These are phyloP conservation scores for Taphrorychus bicolor DNA, from an alignment of 2,888 invertebrate species.

Conservation along the genomic window DNA sequence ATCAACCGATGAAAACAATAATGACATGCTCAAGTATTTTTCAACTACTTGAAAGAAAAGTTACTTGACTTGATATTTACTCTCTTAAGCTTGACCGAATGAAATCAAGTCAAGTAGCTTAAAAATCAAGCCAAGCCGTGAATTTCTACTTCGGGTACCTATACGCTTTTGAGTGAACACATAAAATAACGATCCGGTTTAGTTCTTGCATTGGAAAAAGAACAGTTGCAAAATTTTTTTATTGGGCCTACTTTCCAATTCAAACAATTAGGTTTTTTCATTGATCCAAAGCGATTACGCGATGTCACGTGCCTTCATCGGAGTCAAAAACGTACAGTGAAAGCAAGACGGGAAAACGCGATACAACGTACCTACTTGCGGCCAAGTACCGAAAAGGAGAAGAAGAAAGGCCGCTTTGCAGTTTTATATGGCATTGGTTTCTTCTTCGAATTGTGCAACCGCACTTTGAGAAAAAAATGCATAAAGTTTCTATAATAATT, in stretches of 20 bases:
- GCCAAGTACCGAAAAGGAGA: neutral
- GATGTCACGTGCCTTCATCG: constrained; percentile 3
- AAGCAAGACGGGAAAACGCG: constrained; percentile 2
- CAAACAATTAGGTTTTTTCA: neutral
- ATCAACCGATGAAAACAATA: no score
- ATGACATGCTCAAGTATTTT: no score
- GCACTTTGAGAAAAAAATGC: neutral
- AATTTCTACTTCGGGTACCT: no score
- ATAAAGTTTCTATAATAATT: neutral
- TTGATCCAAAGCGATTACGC: neutral
- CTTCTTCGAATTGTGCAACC: neutral
- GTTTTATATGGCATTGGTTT: neutral
- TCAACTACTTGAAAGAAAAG: no score
- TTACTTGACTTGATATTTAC: no score
- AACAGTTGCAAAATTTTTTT: neutral
- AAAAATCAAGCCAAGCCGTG: no score
- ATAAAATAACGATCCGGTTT: no score
- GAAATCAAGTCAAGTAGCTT: no score
- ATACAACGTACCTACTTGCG: neutral
- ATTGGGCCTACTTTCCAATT: neutral
- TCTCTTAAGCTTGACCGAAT: no score
- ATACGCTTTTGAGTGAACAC: no score
- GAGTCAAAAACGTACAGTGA: neutral
- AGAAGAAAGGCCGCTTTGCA: neutral
- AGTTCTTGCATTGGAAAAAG: no score